These are phyloP conservation scores for Leptodactylus fuscus DNA, from an alignment of 2,113 vertebrate genomes.

Conservation along the genomic window DNA sequence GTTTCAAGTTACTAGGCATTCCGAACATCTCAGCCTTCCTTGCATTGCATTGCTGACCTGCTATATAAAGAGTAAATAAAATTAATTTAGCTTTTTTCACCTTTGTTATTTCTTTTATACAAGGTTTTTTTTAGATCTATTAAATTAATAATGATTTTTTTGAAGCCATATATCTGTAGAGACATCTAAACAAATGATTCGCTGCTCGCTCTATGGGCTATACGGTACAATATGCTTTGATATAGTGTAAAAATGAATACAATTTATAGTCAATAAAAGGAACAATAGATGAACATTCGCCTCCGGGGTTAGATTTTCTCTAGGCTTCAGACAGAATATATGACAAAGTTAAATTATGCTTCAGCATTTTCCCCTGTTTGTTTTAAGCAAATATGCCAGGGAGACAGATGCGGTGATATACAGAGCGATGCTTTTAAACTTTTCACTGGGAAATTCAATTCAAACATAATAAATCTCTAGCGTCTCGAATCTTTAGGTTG, in stretches of 20 bases:
- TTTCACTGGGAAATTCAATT: slow-evolving; percentile 31
- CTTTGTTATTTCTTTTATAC: neutral
- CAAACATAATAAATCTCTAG: slow-evolving; percentile 36
- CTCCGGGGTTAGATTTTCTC: slow-evolving; percentile 35
- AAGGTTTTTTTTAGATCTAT: neutral
- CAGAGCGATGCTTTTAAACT: neutral
- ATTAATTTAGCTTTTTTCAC: no score
- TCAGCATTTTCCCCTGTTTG: slow-evolving; percentile 19
- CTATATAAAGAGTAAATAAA: no score
- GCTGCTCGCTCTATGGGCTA: neutral
- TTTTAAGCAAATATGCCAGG: slow-evolving; percentile 19
- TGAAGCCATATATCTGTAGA: neutral
- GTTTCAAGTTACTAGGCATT: no score
- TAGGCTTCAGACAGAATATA: slow-evolving; percentile 9
- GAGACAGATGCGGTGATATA: slow-evolving; percentile 33
- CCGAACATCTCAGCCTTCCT: no score
- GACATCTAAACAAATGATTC: neutral
- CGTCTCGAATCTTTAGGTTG: neutral
- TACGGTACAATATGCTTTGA: neutral
- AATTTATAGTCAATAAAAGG: slow-evolving; percentile 22
- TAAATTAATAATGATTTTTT: slow-evolving; percentile 12
- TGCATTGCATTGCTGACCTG: no score
- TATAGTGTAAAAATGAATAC: slow-evolving; percentile 15
- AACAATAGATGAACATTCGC: slow-evolving; percentile 32
- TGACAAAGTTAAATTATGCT: slow-evolving; percentile 43